Evolutionary conservation across 2,888 invertebrate species (phyloP), one percentile per base, ranked within the genome.

Genomic region (Pollenia angustigena): DNA sequence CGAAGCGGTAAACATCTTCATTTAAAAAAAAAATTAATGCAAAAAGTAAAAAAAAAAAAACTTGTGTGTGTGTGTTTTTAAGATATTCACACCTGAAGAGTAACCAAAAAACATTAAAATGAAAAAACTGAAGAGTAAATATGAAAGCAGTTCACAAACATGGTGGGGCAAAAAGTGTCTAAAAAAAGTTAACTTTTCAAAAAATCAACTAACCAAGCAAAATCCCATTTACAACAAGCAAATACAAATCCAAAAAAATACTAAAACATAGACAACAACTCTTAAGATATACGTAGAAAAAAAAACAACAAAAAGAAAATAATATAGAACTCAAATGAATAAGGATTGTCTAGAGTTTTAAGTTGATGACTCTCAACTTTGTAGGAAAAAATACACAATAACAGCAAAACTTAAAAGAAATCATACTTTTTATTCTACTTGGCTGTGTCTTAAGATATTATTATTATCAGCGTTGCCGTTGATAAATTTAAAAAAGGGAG

Each of bases 1-100:
- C 82, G 78, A 82, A 84, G 81, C 75, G 71, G 85, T 69, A 84
- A 88, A 88, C 88, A 87, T 87, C 88, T 88, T 88, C 84, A 88
- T 88, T 85, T 87, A 81, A 85, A 44, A 44, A 74, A 42, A 44
- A 74, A 80, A 56, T 76, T 58, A 72, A 80, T 44, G 60, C 68
- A 52, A 85, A 79, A 78, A 44, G 7, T 14, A 12, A 16, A 12
- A 46, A 18, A 12, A 46, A 18, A 76, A 52, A 75, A 52, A 54
- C 6, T 0, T 48, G 7, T 68, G n/a, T 48, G 10, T 66, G 18
- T 85, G 48, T 74, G 44, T 72, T 11, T 81, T 72, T 85, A 74
- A 74, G 68, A 68, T 85, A 87, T 88, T 88, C 88, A 88, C 88
- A 88, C 88, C 87, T 88, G 58, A 88, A 87, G 72, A 78, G 58